A percentile compares a stretch with the other conserved stretches of the same genome.
These are phyloP conservation scores for Lycia hirtaria DNA, from an alignment of 2,888 invertebrate genomes.

Conservation along the genomic window DNA sequence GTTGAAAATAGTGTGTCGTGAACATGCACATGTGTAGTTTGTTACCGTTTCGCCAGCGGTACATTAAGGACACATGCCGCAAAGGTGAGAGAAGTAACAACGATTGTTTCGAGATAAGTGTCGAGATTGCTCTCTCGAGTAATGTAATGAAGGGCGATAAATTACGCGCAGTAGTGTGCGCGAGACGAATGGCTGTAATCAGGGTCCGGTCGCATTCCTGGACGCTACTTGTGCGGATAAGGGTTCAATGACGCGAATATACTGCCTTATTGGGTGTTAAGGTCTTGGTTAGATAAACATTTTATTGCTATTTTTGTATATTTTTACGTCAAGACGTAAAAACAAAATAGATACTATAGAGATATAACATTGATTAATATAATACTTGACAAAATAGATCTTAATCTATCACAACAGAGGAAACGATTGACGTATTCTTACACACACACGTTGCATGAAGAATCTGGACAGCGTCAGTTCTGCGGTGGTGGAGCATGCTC, in stretches of 20 bases:
- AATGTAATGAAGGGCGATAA: slow-evolving; percentile 65
- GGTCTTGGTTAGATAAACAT: neutral
- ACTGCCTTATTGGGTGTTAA: neutral
- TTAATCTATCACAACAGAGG: no score
- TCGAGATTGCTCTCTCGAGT: slow-evolving; percentile 52
- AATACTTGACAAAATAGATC: no score
- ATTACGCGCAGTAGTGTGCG: slow-evolving; percentile 48
- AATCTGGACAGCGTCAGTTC: no score
- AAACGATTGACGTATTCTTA: no score
- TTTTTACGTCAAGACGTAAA: neutral
- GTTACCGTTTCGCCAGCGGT: slow-evolving; percentile 31
- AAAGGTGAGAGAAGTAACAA: slow-evolving; percentile 67
- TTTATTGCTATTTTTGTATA: neutral
- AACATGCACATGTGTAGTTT: slow-evolving; percentile 15
- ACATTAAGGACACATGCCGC: slow-evolving; percentile 72
- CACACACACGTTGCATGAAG: no score
- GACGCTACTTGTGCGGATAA: neutral
- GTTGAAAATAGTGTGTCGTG: slow-evolving; percentile 16
- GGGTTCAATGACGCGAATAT: neutral
- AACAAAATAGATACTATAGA: neutral
- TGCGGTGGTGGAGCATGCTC: no score
- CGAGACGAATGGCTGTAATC: slow-evolving; percentile 39
- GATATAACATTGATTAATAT: no score
- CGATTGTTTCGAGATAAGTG: slow-evolving; percentile 61
- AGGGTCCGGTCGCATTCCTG: neutral